These are phyloP conservation scores for Philypnodon macrostomus DNA, from an alignment of 2,797 vertebrate genomes.

Conservation along the genomic window DNA sequence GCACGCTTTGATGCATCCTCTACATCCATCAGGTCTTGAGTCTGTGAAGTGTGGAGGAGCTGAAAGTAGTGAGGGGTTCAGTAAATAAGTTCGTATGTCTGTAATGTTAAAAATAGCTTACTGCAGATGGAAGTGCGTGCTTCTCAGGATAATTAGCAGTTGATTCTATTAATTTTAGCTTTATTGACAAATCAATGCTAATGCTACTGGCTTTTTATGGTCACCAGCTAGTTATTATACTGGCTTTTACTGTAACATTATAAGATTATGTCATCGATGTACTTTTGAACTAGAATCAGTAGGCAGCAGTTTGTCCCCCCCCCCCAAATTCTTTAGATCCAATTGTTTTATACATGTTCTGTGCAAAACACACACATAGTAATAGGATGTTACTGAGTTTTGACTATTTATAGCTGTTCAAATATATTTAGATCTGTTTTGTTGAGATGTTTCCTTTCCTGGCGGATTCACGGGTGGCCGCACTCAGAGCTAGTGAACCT, in stretches of 20 bases:
- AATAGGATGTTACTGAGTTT: too few species aligned
- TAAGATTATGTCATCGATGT: too few species aligned
- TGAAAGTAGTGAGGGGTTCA: constrained; percentile 23
- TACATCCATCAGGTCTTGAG: constrained; percentile 30
- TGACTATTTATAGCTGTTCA: too few species aligned
- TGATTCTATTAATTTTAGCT: constrained; percentile 17
- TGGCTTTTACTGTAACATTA: neutral
- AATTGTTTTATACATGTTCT: too few species aligned
- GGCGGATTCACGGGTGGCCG: constrained; percentile 27
- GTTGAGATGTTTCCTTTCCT: constrained; percentile 19
- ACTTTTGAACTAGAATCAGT: too few species aligned
- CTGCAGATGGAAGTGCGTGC: constrained; percentile 18
- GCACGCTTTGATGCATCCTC: constrained; percentile 48
- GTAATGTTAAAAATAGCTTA: constrained; percentile 49
- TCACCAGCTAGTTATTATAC: too few species aligned
- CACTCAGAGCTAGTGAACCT: constrained; percentile 13
- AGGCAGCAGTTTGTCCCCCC: too few species aligned
- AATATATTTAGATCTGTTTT: neutral
- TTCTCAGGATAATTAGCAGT: constrained; percentile 32
- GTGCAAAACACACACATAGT: too few species aligned
- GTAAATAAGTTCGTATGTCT: constrained; percentile 46
- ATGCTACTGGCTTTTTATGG: neutral
- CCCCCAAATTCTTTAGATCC: too few species aligned
- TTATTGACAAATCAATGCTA: constrained; percentile 11
- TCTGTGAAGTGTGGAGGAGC: constrained; percentile 39